phyloP scores from a whole-genome alignment of 2,797 vertebrate species.

The Lagocephalus sceleratus region DNA sequence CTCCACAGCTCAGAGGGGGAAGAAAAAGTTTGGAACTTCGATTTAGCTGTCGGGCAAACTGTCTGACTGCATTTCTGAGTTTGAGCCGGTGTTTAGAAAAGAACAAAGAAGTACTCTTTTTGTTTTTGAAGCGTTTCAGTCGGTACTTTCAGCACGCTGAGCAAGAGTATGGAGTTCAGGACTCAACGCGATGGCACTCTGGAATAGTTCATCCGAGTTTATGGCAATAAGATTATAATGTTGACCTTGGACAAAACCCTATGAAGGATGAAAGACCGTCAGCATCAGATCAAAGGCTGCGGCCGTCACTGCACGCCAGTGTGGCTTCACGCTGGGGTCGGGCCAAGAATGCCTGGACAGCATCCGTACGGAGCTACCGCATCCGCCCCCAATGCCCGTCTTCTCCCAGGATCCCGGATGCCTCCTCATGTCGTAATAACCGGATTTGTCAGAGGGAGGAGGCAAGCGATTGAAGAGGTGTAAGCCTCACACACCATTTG shows the following conservation, averaged over 20 bases:
- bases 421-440: conserved; percentile 46
- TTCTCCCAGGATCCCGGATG: conserved; percentile 37
- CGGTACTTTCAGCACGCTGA: no score
- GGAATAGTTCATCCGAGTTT: no score
- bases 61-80: conserved; percentile 30
- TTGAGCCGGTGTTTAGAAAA: conserved; percentile 7
- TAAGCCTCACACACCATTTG: conserved; percentile 28
- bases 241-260: no score
- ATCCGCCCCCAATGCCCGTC: conserved; percentile 31
- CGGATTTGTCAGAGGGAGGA: conserved; percentile 56
- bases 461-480: conserved; percentile 40
- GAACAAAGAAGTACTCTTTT: background rate
- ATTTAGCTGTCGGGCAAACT: conserved; percentile 34
- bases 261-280: conserved; percentile 33
- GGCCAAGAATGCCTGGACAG: conserved; percentile 20
- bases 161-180: no score
- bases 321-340: conserved; percentile 47
- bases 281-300: conserved; percentile 31
- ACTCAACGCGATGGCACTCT: no score
- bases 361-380: conserved; percentile 43
- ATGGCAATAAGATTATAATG: no score
- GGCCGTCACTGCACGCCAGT: conserved; percentile 46
- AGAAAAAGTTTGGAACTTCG: conserved; percentile 27
- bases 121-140: background rate
- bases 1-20: conserved; percentile 12